Evolutionary conservation across 2,888 invertebrate species (phyloP), one percentile per base, ranked within the genome.

Genomic region (Agrypnus murinus): DNA sequence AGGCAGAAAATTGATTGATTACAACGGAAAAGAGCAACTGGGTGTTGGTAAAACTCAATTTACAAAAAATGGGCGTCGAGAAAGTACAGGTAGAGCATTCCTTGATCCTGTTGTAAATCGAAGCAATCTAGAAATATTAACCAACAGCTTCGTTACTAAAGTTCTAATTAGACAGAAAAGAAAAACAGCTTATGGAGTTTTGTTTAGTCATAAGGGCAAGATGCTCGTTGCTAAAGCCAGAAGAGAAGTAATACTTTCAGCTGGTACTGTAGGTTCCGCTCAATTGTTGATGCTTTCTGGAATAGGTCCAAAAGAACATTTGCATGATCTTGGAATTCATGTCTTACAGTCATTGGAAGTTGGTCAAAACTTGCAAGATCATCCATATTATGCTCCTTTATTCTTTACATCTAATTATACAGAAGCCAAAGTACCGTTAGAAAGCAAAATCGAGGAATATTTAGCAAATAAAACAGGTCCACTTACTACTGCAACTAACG

Each of bases 261-360:
- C 94, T 0, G 95, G 96, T 5, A 86, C 92, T 0, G 90, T 96
- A 34, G 93, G 92, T 72, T 93, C 95, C 0, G 94, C 96, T 0
- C 95, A 95, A 81, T 83, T 96, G 9, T 84, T 96, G 53, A 92
- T 95, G 93, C 83, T 95, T 10, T 95, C 95, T 0, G 96, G 96
- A 9, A 86, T 95, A 19, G 93, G 93, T 0, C 93, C 93, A 0
- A 83, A 81, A n/a, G 85, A 88, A 0, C 90, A 93, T 80, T 84
- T 93, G 3, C 76, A 82, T 1, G 84, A 89, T 38, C 78, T 90
- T 7, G 87, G 87, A 1, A 92, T 94, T 58, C 81, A 86, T 0
- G 87, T 90, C 4, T 78, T 93, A 43, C 86, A 89, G 70, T 88
- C 94, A 80, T 86, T 93, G 1, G 90, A 90, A 0, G 94, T 95